These are phyloP conservation scores for Listronotus bonariensis DNA, from an alignment of 1,140 invertebrate genomes.

Conservation along the genomic window DNA sequence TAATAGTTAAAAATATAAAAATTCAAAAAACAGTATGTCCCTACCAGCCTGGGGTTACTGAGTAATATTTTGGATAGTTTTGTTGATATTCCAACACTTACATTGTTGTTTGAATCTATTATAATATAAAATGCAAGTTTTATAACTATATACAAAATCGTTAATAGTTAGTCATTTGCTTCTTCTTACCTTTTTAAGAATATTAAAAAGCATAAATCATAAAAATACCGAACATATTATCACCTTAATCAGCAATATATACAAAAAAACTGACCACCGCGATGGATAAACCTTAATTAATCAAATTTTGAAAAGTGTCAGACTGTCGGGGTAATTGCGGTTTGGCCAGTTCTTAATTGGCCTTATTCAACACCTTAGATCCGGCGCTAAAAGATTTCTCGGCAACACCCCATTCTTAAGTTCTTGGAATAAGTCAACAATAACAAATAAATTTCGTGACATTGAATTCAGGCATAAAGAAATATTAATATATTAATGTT, in stretches of 20 bases:
- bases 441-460: conserved; percentile 32
- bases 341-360: conserved; percentile 21
- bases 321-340: conserved; percentile 14
- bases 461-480: conserved; percentile 15
- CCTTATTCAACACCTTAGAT: conserved; percentile 33
- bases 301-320: conserved; percentile 28
- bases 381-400: conserved; percentile 28
- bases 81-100: too few species aligned
- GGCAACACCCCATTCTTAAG: conserved; percentile 17
- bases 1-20: too few species aligned
- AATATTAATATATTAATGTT: not conserved
- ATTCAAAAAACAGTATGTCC: too few species aligned
- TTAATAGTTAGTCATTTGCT: too few species aligned
- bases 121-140: too few species aligned
- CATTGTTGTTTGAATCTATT: too few species aligned
- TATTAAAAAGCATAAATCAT: not conserved
- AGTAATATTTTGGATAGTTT: too few species aligned
- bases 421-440: conserved; percentile 27
- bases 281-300: conserved; percentile 32
- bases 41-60: too few species aligned
- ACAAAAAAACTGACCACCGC: conserved; percentile 17
- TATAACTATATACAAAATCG: too few species aligned
- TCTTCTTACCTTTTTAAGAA: too few species aligned
- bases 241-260: conserved; percentile 6
- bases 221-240: conserved; percentile 13